phyloP scores from a whole-genome alignment of 2,113 vertebrate species.

The Dicerorhinus sumatrensis region DNA sequence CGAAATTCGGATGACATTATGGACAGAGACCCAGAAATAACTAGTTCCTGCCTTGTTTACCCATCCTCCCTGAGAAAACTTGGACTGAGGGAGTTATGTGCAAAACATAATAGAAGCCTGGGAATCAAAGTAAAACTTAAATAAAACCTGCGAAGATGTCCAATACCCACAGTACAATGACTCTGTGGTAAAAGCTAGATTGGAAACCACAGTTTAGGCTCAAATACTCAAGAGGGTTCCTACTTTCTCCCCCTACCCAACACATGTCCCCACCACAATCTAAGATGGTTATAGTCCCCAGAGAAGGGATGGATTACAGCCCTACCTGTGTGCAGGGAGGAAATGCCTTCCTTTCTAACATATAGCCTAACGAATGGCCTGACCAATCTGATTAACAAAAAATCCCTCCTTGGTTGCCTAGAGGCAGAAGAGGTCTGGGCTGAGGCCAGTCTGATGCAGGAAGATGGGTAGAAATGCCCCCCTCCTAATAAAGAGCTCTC shows the following conservation, averaged over 20 bases:
- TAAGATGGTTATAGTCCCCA: background rate
- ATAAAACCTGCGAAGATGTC: background rate
- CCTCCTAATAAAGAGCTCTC: background rate
- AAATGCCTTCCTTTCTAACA: background rate
- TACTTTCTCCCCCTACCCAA: background rate
- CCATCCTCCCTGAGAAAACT: background rate
- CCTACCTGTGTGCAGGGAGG: background rate
- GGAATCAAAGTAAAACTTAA: background rate
- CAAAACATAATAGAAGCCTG: background rate
- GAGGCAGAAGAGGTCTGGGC: background rate
- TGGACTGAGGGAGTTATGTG: background rate
- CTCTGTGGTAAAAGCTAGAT: background rate
- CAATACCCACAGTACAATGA: background rate
- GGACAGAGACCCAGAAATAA: conserved; percentile 10
- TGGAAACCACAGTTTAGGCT: background rate
- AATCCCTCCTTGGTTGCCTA: background rate
- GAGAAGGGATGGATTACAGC: background rate
- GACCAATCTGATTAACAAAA: background rate
- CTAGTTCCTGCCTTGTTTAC: background rate
- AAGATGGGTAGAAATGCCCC: background rate
- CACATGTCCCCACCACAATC: background rate
- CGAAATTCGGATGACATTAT: background rate
- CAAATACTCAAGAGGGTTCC: background rate
- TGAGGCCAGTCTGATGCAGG: background rate
- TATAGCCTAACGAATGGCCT: background rate